Base-by-base conservation (phyloP, 2,888 invertebrate genomes). In the Corbicula japonica region DNA sequence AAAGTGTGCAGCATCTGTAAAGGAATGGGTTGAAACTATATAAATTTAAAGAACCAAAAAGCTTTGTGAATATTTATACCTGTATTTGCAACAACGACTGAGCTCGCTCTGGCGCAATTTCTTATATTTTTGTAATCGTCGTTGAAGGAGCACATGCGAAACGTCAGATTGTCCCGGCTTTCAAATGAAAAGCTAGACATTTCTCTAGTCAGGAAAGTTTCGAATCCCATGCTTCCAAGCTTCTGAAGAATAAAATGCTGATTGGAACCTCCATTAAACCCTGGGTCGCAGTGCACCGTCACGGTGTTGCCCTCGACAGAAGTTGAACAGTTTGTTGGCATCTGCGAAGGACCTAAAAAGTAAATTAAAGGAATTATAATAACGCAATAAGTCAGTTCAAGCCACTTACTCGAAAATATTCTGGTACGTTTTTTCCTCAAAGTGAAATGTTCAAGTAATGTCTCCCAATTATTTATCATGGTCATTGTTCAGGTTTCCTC, bases 101-200 rank as follows among this genome's bases (percentile, higher is more conserved):
- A 6, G 4, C 32, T 34, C 2, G 71, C 44, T 23, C 15, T 26
- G 8, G 69, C 52, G 30, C 76, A 76, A 6, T 32, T 56, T 48
- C 21, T 35, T n/a, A 38, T 54, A 2, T 54, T 32, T n/a, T 10
- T 41, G 38, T 58, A 81, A 3, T 72, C 72, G 18, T 48, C 63
- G 34, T 81, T 81, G 23, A 62, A 74, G 15, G 81, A 61, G 32
- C 81, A 81, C 18, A 81, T 52, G n/a, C 81, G 74, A 8, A 77
- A 26, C 6, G 77, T 81, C 28, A 54, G 8, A 48, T 81, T 81
- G 23, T 58, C 52, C n/a, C 18, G 41, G 1, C 12, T 48, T 8
- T 21, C 21, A 28, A 77, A 68, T 0, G n/a, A 12, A 50, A 81
- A 81, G 10, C 41, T 41, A n/a, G 81, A 69, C 12, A 6, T 12